Conservation (phyloP, 1,140 invertebrate genomes). For the Leptoteleia sp. region DNA sequence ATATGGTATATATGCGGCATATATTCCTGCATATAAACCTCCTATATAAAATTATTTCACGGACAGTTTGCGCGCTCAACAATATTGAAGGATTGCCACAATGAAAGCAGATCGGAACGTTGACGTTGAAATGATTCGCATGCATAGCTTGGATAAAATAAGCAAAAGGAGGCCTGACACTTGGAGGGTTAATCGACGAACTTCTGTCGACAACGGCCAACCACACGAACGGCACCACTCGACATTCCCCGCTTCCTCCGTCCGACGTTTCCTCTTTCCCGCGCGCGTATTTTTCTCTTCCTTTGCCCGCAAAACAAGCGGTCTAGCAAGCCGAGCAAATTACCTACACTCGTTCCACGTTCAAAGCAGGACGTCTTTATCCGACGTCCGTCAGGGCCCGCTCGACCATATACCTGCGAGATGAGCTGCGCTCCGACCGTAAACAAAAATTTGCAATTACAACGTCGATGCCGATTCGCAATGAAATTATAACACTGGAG, state of each 20-base stretch:
- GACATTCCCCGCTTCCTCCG: conserved; percentile 49
- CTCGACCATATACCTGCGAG: conserved; percentile 32
- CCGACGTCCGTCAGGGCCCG: conserved; percentile 43
- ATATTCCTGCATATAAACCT: too few species aligned
- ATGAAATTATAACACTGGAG: too few species aligned
- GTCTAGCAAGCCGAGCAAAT: conserved; percentile 68
- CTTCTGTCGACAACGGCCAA: conserved; percentile 69
- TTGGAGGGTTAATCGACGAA: conserved; percentile 48
- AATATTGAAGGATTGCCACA: conserved; percentile 32
- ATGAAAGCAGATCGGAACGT: conserved; percentile 48
- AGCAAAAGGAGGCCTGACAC: conserved; percentile 72
- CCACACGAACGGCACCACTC: conserved; percentile 72
- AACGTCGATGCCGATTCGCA: neutral
- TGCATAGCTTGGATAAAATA: conserved; percentile 45
- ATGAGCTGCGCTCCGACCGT: conserved; percentile 25
- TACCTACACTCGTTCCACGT: conserved; percentile 58
- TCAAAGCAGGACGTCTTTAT: conserved; percentile 65
- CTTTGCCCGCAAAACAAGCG: conserved; percentile 61
- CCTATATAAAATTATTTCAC: too few species aligned
- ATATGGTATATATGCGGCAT: too few species aligned
- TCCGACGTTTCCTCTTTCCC: conserved; percentile 52
- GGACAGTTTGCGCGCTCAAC: conserved; percentile 35
- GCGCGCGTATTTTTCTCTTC: conserved; percentile 50
- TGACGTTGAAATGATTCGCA: conserved; percentile 48
- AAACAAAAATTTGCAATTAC: conserved; percentile 49